These are phyloP conservation scores for Gila orcuttii DNA, from an alignment of 2,113 vertebrate species.

Conservation along the genomic window DNA sequence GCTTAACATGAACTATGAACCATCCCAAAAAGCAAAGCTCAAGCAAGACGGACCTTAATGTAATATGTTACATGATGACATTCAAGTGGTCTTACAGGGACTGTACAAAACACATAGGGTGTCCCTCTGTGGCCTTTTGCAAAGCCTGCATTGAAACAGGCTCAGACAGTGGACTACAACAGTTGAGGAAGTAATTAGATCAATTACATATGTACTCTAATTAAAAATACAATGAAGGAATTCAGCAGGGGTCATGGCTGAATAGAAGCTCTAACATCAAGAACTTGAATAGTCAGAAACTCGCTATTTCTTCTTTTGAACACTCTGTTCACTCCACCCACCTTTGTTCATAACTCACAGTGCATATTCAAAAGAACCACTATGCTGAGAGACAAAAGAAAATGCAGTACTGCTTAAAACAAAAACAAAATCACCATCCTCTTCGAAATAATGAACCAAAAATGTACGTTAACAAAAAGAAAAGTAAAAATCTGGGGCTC, in stretches of 20 bases:
- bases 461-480: neutral
- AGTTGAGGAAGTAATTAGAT: neutral
- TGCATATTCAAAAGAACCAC: slow-evolving; percentile 6
- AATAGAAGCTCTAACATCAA: neutral
- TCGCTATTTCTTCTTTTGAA: neutral
- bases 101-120: neutral
- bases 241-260: neutral
- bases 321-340: neutral
- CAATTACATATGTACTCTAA: neutral
- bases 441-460: neutral
- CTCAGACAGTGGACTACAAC: neutral
- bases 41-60: neutral
- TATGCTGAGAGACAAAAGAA: slow-evolving; percentile 1
- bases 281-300: neutral
- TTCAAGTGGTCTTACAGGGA: neutral
- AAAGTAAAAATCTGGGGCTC: neutral
- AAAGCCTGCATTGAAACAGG: neutral
- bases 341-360: neutral
- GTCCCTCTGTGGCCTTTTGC: neutral
- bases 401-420: slow-evolving; percentile 6
- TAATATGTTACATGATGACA: neutral
- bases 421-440: neutral
- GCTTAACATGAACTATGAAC: no score
- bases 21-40: no score
- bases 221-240: neutral